Percentiles rank a stretch among this genome's conserved stretches.
phyloP scores from a whole-genome alignment of 2,888 invertebrate species.

The Ichneumon xanthorius region DNA sequence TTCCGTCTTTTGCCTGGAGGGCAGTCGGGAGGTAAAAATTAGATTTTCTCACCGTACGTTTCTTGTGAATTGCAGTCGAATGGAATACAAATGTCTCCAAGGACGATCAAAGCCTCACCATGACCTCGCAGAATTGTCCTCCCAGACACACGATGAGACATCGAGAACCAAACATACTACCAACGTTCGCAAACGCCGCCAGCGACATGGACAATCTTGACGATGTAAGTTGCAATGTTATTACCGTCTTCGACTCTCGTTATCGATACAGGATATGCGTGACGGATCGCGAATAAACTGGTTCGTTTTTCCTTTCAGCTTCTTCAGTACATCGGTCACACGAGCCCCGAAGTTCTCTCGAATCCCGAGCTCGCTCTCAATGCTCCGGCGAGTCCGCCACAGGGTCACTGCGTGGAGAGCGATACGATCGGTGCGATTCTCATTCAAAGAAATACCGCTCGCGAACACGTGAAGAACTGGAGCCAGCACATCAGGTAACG shows the following conservation, averaged over 20 bases:
- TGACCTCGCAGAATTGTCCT: constrained; percentile 83
- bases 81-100: constrained; percentile 74
- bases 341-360: constrained; percentile 91
- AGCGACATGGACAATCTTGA: constrained; percentile 96
- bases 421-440: constrained; percentile 94
- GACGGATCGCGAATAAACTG: not conserved
- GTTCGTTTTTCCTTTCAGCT: constrained; percentile 86
- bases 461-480: constrained; percentile 88
- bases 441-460: constrained; percentile 93
- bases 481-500: constrained; percentile 80
- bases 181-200: constrained; percentile 92
- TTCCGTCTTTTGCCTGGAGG: no score
- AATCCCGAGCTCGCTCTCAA: constrained; percentile 88
- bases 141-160: constrained; percentile 90
- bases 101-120: constrained; percentile 70
- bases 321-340: constrained; percentile 95
- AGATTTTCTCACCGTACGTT: not conserved
- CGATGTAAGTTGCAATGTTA: constrained; percentile 89
- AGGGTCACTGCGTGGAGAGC: constrained; percentile 92
- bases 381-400: constrained; percentile 91
- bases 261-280: not conserved
- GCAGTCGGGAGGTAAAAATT: not conserved
- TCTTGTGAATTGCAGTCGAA: constrained; percentile 66
- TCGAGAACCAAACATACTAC: constrained; percentile 91
- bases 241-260: not conserved